These are phyloP conservation scores for Myoxocephalus aenaeus DNA, from an alignment of 2,797 vertebrate species.

Conservation along the genomic window DNA sequence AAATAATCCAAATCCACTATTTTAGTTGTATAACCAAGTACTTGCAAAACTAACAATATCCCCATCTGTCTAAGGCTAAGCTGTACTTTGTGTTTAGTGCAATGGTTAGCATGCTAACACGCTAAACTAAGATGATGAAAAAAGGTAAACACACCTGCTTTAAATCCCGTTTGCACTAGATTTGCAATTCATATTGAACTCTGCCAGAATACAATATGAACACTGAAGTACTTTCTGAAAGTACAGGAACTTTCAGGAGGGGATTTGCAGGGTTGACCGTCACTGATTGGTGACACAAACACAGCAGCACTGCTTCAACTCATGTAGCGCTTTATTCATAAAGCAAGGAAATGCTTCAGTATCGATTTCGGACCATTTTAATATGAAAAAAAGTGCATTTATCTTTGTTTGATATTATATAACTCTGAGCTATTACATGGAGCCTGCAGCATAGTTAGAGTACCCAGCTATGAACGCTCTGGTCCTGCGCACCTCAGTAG, in stretches of 20 bases:
- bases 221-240: not conserved
- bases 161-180: not conserved
- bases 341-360: not conserved
- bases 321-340: not conserved
- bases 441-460: slow-evolving; percentile 1
- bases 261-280: not conserved
- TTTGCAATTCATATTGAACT: slow-evolving; percentile 8
- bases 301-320: not conserved
- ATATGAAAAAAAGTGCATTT: not conserved
- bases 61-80: not conserved
- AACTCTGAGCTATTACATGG: not conserved
- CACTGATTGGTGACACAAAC: not conserved
- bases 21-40: not conserved
- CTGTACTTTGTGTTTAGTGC: not conserved
- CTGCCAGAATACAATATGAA: not conserved
- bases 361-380: not conserved
- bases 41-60: not conserved
- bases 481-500: slow-evolving; percentile 6
- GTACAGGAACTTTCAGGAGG: not conserved
- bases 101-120: not conserved
- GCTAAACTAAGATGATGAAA: not conserved
- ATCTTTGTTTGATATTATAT: not conserved
- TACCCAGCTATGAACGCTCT: not conserved
- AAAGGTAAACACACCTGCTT: not conserved
- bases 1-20: not conserved